These are phyloP conservation scores for Lepidurus arcticus DNA, from an alignment of 1,140 invertebrate genomes.

Conservation along the genomic window DNA sequence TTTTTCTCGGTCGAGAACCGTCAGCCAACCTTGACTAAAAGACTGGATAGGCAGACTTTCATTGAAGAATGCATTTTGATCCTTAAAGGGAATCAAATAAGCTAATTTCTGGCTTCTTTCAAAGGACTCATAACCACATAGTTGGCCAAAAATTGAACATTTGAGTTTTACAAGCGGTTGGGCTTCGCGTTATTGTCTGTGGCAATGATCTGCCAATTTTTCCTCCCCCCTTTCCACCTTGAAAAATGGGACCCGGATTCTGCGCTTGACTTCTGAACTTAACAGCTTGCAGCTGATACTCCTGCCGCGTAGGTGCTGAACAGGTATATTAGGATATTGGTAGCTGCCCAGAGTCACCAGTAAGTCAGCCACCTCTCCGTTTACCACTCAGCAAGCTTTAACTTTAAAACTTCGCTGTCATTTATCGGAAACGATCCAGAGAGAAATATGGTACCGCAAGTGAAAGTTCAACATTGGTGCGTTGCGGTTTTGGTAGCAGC, in stretches of 20 bases:
- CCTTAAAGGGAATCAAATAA: too few species aligned
- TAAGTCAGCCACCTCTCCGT: not conserved
- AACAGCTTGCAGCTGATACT: not conserved
- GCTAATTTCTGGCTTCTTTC: not conserved
- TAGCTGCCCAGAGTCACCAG: not conserved
- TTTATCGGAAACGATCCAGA: not conserved
- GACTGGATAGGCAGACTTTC: too few species aligned
- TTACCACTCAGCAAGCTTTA: not conserved
- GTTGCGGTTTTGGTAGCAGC: conserved; percentile 22
- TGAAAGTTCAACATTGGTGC: conserved; percentile 23
- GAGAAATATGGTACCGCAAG: not conserved
- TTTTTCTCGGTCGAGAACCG: not conserved
- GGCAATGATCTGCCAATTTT: not conserved
- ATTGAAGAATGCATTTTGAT: too few species aligned
- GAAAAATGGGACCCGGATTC: not conserved
- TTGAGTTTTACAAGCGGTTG: not conserved
- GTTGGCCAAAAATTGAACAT: not conserved
- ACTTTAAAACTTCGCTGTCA: not conserved
- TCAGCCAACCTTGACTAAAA: not conserved
- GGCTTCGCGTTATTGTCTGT: not conserved
- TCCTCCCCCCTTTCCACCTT: not conserved
- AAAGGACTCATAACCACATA: not conserved
- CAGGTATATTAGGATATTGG: conserved; percentile 18
- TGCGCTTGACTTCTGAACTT: conserved; percentile 2
- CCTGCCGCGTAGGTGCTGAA: not conserved